Evolutionary conservation across 2,888 invertebrate species (phyloP).

Genomic region (Allophyes oxyacanthae): DNA sequence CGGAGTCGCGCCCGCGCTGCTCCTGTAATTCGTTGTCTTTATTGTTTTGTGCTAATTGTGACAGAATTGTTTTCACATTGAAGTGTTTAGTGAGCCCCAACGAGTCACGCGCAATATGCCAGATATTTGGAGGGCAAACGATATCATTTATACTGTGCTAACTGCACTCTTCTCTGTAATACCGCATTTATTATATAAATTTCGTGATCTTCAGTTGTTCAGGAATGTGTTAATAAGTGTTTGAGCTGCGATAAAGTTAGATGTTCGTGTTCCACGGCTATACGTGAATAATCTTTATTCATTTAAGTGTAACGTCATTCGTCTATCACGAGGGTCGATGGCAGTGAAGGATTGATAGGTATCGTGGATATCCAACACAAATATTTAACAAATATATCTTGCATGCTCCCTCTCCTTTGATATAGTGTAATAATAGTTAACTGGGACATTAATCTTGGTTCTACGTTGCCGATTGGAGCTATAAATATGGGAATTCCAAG

Average conservation of each 20-base stretch:
- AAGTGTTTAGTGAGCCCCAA: slow-evolving; percentile 43
- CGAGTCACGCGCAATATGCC: slow-evolving; percentile 63
- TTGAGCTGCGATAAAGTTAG: slow-evolving; percentile 49
- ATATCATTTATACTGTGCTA: slow-evolving; percentile 62
- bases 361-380: slow-evolving; percentile 30
- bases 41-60: slow-evolving; percentile 56
- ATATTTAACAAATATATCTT: slow-evolving; percentile 33
- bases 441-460: slow-evolving; percentile 13
- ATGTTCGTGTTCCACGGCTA: slow-evolving; percentile 15
- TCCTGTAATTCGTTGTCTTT: slow-evolving; percentile 66
- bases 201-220: slow-evolving; percentile 68
- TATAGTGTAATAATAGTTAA: slow-evolving; percentile 9
- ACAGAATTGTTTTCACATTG: slow-evolving; percentile 51
- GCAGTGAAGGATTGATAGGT: slow-evolving; percentile 29
- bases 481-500: slow-evolving; percentile 37
- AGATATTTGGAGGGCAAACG: slow-evolving; percentile 64
- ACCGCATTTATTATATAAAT: slow-evolving; percentile 67
- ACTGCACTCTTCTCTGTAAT: slow-evolving; percentile 64
- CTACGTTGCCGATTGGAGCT: slow-evolving; percentile 14
- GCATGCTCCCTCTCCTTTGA: slow-evolving; percentile 13
- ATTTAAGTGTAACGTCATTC: slow-evolving; percentile 29
- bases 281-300: slow-evolving; percentile 25
- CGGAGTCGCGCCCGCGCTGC: slow-evolving; percentile 63
- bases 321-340: slow-evolving; percentile 24
- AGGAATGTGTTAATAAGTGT: slow-evolving; percentile 74